Percentiles rank a stretch among this genome's conserved stretches.
Conservation (phyloP, 53 echinoderm and acorn worm genomes). For the Actinopyga echinites region DNA sequence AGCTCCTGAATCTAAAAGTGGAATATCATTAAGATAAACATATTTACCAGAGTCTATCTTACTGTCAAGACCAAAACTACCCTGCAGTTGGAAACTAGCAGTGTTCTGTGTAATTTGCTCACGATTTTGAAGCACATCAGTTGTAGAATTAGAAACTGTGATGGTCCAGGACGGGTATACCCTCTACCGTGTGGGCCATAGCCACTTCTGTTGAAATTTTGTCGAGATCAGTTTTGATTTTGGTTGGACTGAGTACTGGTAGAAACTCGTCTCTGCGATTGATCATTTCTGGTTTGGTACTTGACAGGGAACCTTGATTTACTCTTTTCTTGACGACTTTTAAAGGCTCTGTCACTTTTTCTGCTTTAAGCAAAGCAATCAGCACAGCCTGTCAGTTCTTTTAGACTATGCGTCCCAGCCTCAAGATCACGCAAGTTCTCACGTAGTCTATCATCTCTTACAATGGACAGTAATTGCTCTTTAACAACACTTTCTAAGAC, state of each 20-base stretch:
- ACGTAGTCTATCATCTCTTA: constrained; percentile 8
- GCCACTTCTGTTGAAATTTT: neutral
- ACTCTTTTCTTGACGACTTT: too few species aligned
- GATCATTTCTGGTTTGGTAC: too few species aligned
- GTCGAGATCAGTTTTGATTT: neutral
- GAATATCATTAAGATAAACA: neutral
- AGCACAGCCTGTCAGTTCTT: neutral
- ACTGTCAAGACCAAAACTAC: neutral
- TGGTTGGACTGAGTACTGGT: neutral
- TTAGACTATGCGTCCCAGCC: too few species aligned
- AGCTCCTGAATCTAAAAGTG: neutral
- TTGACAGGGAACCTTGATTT: too few species aligned
- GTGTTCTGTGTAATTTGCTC: neutral
- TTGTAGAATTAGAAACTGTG: neutral
- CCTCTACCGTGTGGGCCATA: neutral
- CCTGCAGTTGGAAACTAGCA: too few species aligned
- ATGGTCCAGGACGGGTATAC: neutral
- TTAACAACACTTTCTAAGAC: constrained; percentile 2
- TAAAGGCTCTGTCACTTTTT: too few species aligned
- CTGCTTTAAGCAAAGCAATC: constrained; percentile 9
- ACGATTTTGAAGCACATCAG: neutral
- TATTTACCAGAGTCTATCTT: constrained; percentile 24
- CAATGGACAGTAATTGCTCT: constrained; percentile 25
- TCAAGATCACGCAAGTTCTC: too few species aligned
- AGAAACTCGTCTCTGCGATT: neutral